Evolutionary conservation across 2,888 invertebrate species (phyloP).

Genomic region (Bombylius major): DNA sequence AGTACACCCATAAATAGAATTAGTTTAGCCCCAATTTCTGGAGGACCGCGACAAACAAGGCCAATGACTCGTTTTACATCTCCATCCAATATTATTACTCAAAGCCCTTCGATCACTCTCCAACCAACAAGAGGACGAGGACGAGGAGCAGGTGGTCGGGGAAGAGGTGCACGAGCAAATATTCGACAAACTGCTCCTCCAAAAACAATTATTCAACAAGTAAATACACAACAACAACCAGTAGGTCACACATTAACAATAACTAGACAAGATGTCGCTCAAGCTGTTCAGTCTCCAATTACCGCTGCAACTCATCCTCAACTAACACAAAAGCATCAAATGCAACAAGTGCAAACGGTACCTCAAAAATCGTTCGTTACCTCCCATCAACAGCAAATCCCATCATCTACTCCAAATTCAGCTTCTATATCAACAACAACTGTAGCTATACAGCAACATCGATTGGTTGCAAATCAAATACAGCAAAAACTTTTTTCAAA

Average conservation of each 20-base stretch:
- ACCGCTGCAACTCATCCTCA: background rate
- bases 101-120: background rate
- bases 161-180: slow-evolving; percentile 9
- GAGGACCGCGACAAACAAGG: background rate
- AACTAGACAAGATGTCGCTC: background rate
- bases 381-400: background rate
- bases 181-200: background rate
- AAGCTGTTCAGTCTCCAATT: background rate
- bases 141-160: background rate
- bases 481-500: background rate
- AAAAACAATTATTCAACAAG: background rate
- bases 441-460: background rate
- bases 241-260: background rate
- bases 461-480: background rate
- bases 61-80: background rate
- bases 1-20: background rate
- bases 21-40: too few relatives aligned
- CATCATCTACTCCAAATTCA: background rate
- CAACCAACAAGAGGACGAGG: background rate
- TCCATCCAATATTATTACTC: background rate
- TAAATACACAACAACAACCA: background rate
- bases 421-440: background rate
- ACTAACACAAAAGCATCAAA: background rate
- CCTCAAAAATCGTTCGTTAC: background rate
- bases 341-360: background rate